Base-by-base conservation (phyloP, 2,888 invertebrate genomes). In the Idaea straminata region DNA sequence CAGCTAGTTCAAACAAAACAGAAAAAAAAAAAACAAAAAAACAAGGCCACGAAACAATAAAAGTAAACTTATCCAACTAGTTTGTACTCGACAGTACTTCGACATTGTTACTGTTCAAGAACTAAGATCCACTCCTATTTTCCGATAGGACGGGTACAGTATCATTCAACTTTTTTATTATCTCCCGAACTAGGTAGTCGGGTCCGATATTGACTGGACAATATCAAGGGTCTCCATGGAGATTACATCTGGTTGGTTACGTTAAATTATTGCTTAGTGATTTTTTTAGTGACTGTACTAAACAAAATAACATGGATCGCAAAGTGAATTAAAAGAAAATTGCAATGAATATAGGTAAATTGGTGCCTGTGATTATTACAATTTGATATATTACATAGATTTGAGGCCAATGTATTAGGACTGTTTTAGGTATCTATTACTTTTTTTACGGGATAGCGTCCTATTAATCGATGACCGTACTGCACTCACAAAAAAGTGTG, bases 161-260 rank as follows among this genome's bases (percentile, higher is more conserved):
- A 88, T 88, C 88, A 87, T 89, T 87, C 86, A 91, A 91, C 86
- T 91, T 91, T 89, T 88, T 90, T 91, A 91, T 90, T 90, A 91
- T 89, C 87, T 87, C 78, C 75, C 81, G 81, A 86, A 89, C 88
- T 86, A 88, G 85, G 75, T 77, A 82, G 77, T 79, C 74, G 72
- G 74, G 78, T 25, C 62, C 69, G 36, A 66, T 73, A 73, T 73
- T 65, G 72, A 72, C 70, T 68, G 67, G 59, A 58, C 63, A 47
- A 68, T 71, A 61, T 65, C 34, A 25, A 34, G 47, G 47, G 67
- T 67, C 66, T 70, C 68, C 68, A 62, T 66, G 69, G 64, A 59
- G 58, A 59, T 59, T 47, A 47, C 47, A 47, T 47, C 15, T 59
- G 58, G 58, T 15, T 59, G 15, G 58, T 59, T 16, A 34, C 34